Evolutionary conservation across 2,888 invertebrate genomes (phyloP).

Genomic region (Pediacus dermestoides): DNA sequence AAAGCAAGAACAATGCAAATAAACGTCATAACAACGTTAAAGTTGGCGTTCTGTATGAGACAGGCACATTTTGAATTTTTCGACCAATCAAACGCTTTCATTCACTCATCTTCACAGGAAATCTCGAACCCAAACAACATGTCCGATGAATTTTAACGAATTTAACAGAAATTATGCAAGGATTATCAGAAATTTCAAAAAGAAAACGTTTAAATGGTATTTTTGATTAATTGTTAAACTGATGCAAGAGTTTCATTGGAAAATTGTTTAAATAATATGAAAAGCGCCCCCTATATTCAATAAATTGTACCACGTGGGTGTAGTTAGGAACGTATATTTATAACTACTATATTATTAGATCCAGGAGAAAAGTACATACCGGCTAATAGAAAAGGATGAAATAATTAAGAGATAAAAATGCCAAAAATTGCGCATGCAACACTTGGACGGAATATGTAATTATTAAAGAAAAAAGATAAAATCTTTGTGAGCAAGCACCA

Average conservation of each 20-base stretch:
- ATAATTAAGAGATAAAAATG: too few relatives aligned
- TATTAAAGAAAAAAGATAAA: too few relatives aligned
- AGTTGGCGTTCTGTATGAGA: constrained; percentile 29
- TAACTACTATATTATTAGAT: too few relatives aligned
- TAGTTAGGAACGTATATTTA: too few relatives aligned
- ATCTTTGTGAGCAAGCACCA: too few relatives aligned
- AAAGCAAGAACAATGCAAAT: constrained; percentile 23
- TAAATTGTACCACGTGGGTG: neutral
- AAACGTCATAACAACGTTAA: constrained; percentile 33
- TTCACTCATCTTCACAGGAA: constrained; percentile 19
- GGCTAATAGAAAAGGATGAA: too few relatives aligned
- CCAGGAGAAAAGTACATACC: too few relatives aligned
- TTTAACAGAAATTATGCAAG: neutral
- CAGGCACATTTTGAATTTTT: constrained; percentile 38
- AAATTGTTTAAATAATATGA: neutral
- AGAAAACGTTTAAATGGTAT: neutral
- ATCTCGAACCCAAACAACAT: constrained; percentile 23
- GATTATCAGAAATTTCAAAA: constrained; percentile 1
- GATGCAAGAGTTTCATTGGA: neutral
- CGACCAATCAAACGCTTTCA: constrained; percentile 33
- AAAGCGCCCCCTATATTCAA: neutral
- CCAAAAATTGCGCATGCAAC: too few relatives aligned
- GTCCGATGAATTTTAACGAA: too few relatives aligned
- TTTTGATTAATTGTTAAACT: neutral
- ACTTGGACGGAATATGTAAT: too few relatives aligned